Evolutionary conservation across 2,113 vertebrate species (phyloP).

Genomic region (Leptosomus discolor): DNA sequence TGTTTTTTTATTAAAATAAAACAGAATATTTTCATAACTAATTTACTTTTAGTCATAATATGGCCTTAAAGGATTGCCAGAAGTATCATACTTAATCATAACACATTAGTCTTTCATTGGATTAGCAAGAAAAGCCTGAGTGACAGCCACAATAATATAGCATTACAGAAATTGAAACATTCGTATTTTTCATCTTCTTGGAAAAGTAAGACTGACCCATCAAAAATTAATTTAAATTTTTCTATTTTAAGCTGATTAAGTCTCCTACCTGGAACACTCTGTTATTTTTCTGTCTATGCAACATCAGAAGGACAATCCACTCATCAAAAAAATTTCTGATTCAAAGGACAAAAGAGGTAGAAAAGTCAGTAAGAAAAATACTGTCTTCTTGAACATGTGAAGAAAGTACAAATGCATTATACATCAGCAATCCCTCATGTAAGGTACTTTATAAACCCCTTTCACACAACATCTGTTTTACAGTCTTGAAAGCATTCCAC

Average conservation of each 20-base stretch:
- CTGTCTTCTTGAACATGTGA: neutral
- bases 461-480: neutral
- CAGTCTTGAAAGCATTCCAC: neutral
- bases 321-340: neutral
- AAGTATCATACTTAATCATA: constrained; percentile 16
- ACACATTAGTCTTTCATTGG: constrained; percentile 21
- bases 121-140: constrained; percentile 49
- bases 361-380: neutral
- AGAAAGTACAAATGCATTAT: neutral
- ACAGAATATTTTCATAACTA: neutral
- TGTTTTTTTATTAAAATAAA: neutral
- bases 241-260: constrained; percentile 9
- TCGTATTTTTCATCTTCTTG: neutral
- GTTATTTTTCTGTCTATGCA: neutral
- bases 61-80: neutral
- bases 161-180: neutral
- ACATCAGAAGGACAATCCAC: neutral
- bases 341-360: neutral
- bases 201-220: neutral
- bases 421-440: neutral
- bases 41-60: constrained; percentile 4
- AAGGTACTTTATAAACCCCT: neutral
- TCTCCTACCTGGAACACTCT: neutral
- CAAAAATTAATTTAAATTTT: constrained; percentile 19
- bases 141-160: constrained; percentile 11